Evolutionary conservation across 2,113 vertebrate genomes (phyloP).

Genomic region (Colaptes auratus): DNA sequence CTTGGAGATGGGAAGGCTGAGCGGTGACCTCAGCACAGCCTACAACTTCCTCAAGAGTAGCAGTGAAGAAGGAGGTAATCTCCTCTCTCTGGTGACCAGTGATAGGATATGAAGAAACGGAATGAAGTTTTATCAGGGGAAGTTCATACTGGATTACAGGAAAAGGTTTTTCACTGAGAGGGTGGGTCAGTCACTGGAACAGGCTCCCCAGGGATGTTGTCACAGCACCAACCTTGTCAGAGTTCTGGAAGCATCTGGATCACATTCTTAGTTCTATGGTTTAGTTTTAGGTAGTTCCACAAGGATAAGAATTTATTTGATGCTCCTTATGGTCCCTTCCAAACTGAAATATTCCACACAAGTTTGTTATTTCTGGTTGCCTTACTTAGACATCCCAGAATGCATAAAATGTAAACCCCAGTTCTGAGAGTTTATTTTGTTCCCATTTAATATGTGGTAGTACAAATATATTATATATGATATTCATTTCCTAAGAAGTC

Average conservation of each 20-base stretch:
- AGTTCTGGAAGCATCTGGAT: neutral
- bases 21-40: fast-evolving
- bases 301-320: neutral
- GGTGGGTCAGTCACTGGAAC: fast-evolving
- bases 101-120: fast-evolving
- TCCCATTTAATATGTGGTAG: neutral
- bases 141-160: neutral
- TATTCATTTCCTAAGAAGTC: neutral
- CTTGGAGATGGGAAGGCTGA: neutral
- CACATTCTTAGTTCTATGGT: neutral
- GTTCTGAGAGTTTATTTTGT: neutral
- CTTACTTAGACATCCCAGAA: neutral
- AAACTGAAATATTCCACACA: neutral
- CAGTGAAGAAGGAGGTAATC: fast-evolving
- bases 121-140: neutral
- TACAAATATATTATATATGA: neutral
- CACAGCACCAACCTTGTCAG: neutral
- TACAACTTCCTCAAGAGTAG: fast-evolving
- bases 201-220: neutral
- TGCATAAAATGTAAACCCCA: neutral
- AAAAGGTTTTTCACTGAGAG: neutral
- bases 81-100: neutral
- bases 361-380: neutral
- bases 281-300: neutral
- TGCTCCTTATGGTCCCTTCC: neutral